Base-by-base conservation (phyloP, 2,888 invertebrate genomes). In the Coenonympha arcania region DNA sequence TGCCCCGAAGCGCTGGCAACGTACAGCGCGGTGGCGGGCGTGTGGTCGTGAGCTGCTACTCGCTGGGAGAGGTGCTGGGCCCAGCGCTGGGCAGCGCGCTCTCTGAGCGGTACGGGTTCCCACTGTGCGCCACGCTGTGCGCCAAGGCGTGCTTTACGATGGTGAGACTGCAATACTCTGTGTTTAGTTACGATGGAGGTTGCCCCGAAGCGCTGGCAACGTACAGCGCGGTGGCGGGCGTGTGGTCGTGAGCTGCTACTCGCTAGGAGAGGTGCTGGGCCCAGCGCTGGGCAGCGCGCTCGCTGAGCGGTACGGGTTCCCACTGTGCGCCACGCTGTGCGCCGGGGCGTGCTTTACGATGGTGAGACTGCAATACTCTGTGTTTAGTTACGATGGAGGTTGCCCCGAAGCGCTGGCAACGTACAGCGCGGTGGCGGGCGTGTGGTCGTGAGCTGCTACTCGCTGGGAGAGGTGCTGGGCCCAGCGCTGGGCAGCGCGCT, bases 11-110 rank as follows among this genome's bases (percentile, higher is more conserved):
- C 90, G n/a, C 69, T 92, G 41, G 84, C 89, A 11, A 93, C 93
- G 0, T 92, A 92, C 76, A 91, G 92, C 64, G 86, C 92, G 0
- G 92, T 93, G 26, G 92, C 92, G 0, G 93, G 93, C 15, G 80
- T 92, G 24, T 93, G 92, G 92, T 91, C 92, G 1, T 91, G n/a
- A n/a, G 91, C 59, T 90, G 91, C 81, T 93, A 92, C 72, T 92
- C 93, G 1, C 76, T 93, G 49, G 93, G 93, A 64, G 92, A 92
- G 71, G 92, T 92, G 37, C 86, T 91, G 30, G 85, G 84, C 1
- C 92, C 93, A 0, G 89, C 90, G 28, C 62, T 92, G 22, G 92
- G 93, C 11, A 92, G 92, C 4, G 85, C 90, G 18, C 71, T 92
- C 1, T 76, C 91, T 0, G 85, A 92, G 63, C 76, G 87, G 59